Conservation (phyloP, 2,888 invertebrate species). For the Hylaea fasciaria region DNA sequence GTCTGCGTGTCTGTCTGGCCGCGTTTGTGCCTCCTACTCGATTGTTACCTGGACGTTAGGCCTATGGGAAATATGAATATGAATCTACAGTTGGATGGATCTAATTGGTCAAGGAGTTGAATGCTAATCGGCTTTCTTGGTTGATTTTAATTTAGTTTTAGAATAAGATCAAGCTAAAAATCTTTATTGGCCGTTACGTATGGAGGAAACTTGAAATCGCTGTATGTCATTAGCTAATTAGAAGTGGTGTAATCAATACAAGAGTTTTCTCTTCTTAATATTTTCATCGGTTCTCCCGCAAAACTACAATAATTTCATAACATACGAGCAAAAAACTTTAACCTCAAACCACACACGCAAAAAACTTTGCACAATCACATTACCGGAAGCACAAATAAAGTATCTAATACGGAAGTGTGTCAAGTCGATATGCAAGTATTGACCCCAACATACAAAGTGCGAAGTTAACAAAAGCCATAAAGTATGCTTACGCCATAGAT, state of each 20-base stretch:
- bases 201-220: no score
- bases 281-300: no score
- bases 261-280: no score
- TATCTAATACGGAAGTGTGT: constrained; percentile 14
- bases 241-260: no score
- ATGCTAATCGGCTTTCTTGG: no score
- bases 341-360: background rate
- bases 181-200: no score
- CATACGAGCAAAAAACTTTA: no score
- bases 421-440: constrained; percentile 20
- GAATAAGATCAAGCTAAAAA: no score
- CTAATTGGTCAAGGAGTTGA: background rate
- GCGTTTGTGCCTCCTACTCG: constrained; percentile 42
- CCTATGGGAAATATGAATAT: constrained; percentile 11
- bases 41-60: constrained; percentile 24
- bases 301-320: no score
- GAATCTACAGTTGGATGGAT: background rate
- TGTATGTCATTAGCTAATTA: no score
- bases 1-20: constrained; percentile 69
- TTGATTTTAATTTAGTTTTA: no score
- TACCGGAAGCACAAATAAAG: background rate
- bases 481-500: constrained; percentile 22
- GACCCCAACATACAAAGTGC: constrained; percentile 18
- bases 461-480: constrained; percentile 17
- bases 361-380: background rate